These are phyloP conservation scores for Pan troglodytes DNA, from an alignment of 2,113 vertebrate species.

Conservation along the genomic window DNA sequence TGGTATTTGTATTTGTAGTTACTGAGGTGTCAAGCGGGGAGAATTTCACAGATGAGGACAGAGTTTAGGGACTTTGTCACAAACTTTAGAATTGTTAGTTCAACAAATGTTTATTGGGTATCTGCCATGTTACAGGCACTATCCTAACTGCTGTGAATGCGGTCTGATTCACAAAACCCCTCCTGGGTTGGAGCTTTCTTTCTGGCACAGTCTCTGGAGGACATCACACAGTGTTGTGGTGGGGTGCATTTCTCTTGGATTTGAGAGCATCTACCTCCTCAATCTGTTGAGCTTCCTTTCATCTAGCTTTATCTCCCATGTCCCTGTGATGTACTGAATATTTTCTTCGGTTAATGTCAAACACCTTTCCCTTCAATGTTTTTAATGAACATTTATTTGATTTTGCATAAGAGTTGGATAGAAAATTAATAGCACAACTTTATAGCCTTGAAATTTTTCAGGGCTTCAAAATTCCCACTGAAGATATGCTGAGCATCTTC, in stretches of 20 bases:
- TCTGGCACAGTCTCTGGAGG: background rate
- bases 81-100: background rate
- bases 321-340: background rate
- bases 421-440: slow-evolving; percentile 31
- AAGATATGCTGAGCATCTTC: background rate
- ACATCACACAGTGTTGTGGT: background rate
- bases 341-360: background rate
- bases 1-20: background rate
- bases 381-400: background rate
- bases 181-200: background rate
- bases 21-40: background rate
- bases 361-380: slow-evolving; percentile 7
- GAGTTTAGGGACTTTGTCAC: background rate
- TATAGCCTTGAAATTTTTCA: background rate
- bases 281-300: background rate
- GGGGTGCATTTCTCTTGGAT: background rate
- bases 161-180: background rate
- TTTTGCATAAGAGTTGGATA: background rate
- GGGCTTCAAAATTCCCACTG: background rate
- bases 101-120: background rate
- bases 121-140: background rate
- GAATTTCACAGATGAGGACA: background rate
- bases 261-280: background rate
- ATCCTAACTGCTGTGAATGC: background rate
- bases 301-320: background rate